A percentile compares a stretch with the other conserved stretches of the same genome.
Conservation (phyloP, 2,888 invertebrate genomes). For the Acanthosepion pharaonis region DNA sequence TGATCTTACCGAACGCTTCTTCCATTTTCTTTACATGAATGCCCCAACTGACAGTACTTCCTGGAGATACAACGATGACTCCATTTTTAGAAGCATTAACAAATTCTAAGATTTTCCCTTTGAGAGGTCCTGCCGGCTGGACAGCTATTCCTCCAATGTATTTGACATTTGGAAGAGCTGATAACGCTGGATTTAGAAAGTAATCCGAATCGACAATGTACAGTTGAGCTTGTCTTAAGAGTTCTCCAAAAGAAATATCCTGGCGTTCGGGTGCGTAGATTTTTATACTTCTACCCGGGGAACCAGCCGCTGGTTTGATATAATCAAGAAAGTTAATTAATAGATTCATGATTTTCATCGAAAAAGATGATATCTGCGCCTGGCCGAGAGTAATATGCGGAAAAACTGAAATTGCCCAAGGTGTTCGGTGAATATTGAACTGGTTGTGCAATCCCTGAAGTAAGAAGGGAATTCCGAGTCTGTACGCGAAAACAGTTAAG, state of each 20-base stretch:
- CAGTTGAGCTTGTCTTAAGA: conserved; percentile 51
- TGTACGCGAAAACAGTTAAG: not conserved
- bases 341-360: too few species aligned
- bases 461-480: not conserved
- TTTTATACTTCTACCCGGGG: conserved; percentile 25
- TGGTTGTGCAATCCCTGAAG: not conserved
- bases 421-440: not conserved
- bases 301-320: not conserved
- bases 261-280: conserved; percentile 51
- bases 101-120: conserved; percentile 49
- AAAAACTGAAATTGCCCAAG: not conserved
- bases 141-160: conserved; percentile 52
- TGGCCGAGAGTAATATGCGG: not conserved
- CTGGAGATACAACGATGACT: conserved; percentile 54
- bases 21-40: conserved; percentile 50
- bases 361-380: too few species aligned
- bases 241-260: conserved; percentile 42
- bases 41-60: not conserved
- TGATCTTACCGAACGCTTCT: conserved; percentile 50
- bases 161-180: conserved; percentile 52
- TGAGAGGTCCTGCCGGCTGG: conserved; percentile 49
- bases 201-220: conserved; percentile 51
- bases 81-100: conserved; percentile 51
- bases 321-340: too few species aligned
- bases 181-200: conserved; percentile 50